Evolutionary conservation across 37 sponge, comb jelly and placozoan species (phyloP), one percentile per base, ranked within the genome.

Genomic region (Lycopodina hypogea): DNA sequence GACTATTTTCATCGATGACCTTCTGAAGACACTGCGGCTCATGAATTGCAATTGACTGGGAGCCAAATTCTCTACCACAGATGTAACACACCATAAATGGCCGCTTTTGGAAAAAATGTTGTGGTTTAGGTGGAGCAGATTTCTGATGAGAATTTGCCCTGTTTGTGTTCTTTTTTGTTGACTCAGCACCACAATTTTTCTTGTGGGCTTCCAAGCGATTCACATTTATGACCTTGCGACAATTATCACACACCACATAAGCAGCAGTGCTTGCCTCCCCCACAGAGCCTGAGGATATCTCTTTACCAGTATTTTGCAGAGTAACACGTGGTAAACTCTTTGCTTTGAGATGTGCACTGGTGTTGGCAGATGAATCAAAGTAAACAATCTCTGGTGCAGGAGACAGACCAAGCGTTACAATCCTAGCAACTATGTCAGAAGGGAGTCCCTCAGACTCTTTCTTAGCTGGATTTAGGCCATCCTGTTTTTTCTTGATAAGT

Each of bases 1-100:
- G 81, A 7, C 62, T 71, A 77, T 88, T 84, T 66, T 84, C 82
- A 32, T 19, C 56, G 41, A 81, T 74, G 65, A 77, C 81, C 53
- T 84, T 92, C 63, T 87, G 87, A 29, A 92, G 34, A 61, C 92
- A 92, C 69, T 92, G 92, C 4, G 92, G 92, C 60, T 92, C 88
- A 64, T 92, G 92, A 36, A 92, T 92, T 38, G 70, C 75, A 36
- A 92, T 87, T 8, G 88, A 86, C 32, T 56, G 71, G 1, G 92
- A 65, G 2, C 92, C 92, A 65, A 78, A 92, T 68, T 92, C 88
- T 15, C 92, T 74, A 0, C 92, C 92, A 66, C 92, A 92, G 19
- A 92, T 92, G 78, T 87, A 92, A 62, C 92, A 92, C 23, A 84
- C 78, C 6, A 87, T 74, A 71, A 77, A 59, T 17, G 78, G 73